Percentiles rank a stretch among this genome's conserved stretches.
phyloP scores from a whole-genome alignment of 2,113 vertebrate species.

The Elephantulus edwardii region DNA sequence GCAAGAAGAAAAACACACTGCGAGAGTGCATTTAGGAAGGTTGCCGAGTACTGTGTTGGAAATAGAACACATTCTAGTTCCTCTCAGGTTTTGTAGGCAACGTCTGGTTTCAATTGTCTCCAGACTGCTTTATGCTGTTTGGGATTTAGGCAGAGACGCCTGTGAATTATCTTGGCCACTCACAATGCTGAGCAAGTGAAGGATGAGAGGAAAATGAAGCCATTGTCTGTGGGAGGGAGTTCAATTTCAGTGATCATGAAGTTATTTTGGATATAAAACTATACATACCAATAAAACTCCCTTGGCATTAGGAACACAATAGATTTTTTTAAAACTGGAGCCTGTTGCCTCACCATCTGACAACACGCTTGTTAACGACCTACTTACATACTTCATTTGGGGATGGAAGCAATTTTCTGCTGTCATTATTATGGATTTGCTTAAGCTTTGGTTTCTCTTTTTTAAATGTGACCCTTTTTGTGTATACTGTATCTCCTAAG shows the following conservation, averaged over 20 bases:
- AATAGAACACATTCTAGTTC: neutral
- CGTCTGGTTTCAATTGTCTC: neutral
- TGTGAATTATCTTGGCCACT: neutral
- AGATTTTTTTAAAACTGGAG: neutral
- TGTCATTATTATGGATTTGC: neutral
- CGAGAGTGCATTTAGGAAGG: neutral
- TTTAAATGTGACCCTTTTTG: neutral
- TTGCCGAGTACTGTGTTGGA: neutral
- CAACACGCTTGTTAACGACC: neutral
- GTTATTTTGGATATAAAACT: neutral
- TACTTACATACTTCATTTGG: neutral
- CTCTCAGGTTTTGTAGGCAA: neutral
- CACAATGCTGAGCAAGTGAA: neutral
- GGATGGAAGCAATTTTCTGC: slow-evolving; percentile 13
- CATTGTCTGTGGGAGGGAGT: neutral
- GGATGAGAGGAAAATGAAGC: neutral
- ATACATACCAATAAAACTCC: neutral
- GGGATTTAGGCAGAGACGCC: neutral
- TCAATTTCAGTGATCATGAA: neutral
- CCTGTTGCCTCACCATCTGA: neutral
- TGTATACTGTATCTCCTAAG: slow-evolving; percentile 41
- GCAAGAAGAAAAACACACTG: neutral
- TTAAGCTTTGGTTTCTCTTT: neutral
- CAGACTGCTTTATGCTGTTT: neutral
- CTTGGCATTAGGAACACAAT: neutral